Evolutionary conservation across 2,888 invertebrate genomes (phyloP).

Genomic region (Sceliomorpha sp.): DNA sequence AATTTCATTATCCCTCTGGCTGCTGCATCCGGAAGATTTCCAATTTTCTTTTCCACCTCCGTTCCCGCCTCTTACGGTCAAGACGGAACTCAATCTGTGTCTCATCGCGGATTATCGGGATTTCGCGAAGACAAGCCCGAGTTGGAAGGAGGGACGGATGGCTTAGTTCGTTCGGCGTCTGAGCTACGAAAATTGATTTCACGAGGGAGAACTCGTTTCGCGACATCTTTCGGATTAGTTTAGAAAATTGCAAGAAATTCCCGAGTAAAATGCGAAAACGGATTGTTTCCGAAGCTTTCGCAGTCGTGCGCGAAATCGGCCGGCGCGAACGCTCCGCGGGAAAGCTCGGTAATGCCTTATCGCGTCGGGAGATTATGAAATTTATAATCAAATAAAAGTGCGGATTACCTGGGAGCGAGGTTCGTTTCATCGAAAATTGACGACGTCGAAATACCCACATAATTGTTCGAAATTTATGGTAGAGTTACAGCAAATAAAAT

Average conservation of each 20-base stretch:
- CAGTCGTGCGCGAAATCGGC: too few relatives aligned
- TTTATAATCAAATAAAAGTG: background rate
- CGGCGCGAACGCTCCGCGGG: too few relatives aligned
- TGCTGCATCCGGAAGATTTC: slow-evolving; percentile 70
- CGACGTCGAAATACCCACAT: slow-evolving; percentile 40
- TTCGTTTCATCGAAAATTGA: slow-evolving; percentile 36
- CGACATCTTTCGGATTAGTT: slow-evolving; percentile 13
- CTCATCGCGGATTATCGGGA: slow-evolving; percentile 79
- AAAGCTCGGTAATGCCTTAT: background rate
- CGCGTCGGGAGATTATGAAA: slow-evolving; percentile 2
- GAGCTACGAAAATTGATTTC: slow-evolving; percentile 52
- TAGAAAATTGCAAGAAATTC: slow-evolving; percentile 26
- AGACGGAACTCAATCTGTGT: slow-evolving; percentile 77
- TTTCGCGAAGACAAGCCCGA: slow-evolving; percentile 65
- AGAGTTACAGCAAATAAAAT: slow-evolving; percentile 48
- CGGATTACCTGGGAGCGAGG: slow-evolving; percentile 25
- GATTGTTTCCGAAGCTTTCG: background rate
- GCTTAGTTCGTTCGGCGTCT: slow-evolving; percentile 36
- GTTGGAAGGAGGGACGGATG: slow-evolving; percentile 21
- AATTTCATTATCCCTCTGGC: slow-evolving; percentile 75
- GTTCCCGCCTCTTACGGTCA: slow-evolving; percentile 53
- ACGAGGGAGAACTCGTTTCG: slow-evolving; percentile 6
- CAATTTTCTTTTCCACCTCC: slow-evolving; percentile 74
- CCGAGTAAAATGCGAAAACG: slow-evolving; percentile 20
- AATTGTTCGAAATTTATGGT: slow-evolving; percentile 45